Evolutionary conservation across 2,797 vertebrate species (phyloP), one percentile per base, ranked within the genome.

Genomic region (Cossypha heuglini): DNA sequence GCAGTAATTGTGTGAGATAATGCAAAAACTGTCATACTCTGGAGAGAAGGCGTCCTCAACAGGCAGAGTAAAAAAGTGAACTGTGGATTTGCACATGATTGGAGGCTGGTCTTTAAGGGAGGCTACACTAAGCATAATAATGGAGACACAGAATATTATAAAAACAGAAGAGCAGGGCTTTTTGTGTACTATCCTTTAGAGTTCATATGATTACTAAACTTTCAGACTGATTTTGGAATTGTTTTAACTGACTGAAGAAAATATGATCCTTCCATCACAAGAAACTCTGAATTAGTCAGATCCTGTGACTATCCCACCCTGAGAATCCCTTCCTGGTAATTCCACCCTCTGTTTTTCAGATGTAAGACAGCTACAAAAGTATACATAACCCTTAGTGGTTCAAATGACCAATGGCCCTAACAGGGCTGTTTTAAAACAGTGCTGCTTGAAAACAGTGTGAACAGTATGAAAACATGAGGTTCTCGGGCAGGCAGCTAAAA

Each of bases 1-100:
- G 0, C 6, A 62, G 12, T 24, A 88, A 46, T 22, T 5, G 10
- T 11, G 15, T 13, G 46, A 67, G 28, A 40, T 38, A 69, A 0
- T 57, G 45, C 21, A 45, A 45, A 22, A 45, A 22, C 31, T 37
- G 25, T 51, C 9, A 17, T 9, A 29, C 17, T 20, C 0, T 7
- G 16, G 13, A 52, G 12, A 37, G 26, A 54, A 1, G 15, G 7
- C 62, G 22, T 24, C 33, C 78, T 59, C 15, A 51, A 49, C 5
- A 82, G 17, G 37, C 13, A 55, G 8, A 37, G 11, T 28, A 64
- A 90, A 59, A 28, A 80, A 74, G 31, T 19, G 33, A 55, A 45
- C 1, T 1, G 16, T 14, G 48, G 16, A 71, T 20, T 8, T 33
- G 37, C 14, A 55, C 12, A 35, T 45, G 33, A 14, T 2, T 37